phyloP scores from a whole-genome alignment of 2,888 invertebrate species.

The Callimorpha dominula region DNA sequence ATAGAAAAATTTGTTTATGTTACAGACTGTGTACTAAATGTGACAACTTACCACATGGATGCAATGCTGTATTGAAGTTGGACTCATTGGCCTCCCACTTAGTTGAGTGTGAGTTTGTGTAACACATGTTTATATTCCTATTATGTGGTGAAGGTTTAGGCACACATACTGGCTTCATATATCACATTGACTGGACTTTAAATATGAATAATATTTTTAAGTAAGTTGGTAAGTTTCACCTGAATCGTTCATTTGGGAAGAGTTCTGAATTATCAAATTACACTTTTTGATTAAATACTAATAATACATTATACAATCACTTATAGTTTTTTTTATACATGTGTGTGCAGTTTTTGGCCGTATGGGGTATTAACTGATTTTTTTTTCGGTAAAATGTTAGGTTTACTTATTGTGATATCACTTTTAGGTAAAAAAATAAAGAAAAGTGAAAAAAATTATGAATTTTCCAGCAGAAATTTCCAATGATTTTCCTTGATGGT shows the following conservation, averaged over 20 bases:
- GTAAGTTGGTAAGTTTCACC: too few relatives aligned
- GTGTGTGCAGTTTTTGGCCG: too few relatives aligned
- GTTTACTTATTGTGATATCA: too few relatives aligned
- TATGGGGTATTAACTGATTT: too few relatives aligned
- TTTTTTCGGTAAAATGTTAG: too few relatives aligned
- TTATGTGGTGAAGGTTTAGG: not conserved
- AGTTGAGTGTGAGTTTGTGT: slow-evolving; percentile 93
- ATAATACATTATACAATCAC: not conserved
- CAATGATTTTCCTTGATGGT: too few relatives aligned
- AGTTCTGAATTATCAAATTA: not conserved
- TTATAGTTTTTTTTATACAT: not conserved
- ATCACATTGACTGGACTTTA: too few relatives aligned
- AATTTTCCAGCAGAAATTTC: too few relatives aligned
- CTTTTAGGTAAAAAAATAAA: too few relatives aligned
- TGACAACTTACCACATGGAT: slow-evolving; percentile 96
- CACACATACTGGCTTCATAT: not conserved
- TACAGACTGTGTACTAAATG: slow-evolving; percentile 94
- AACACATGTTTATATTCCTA: not conserved
- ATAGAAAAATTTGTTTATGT: slow-evolving; percentile 35
- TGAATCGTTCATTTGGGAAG: not conserved
- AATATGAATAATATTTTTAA: too few relatives aligned
- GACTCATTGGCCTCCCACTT: slow-evolving; percentile 95
- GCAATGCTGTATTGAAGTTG: slow-evolving; percentile 93
- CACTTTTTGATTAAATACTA: not conserved
- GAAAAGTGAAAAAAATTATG: too few relatives aligned